Percentiles rank a stretch among this genome's conserved stretches.
These are phyloP conservation scores for Tetragonula clypearis DNA, from an alignment of 1,140 invertebrate genomes.

Conservation along the genomic window DNA sequence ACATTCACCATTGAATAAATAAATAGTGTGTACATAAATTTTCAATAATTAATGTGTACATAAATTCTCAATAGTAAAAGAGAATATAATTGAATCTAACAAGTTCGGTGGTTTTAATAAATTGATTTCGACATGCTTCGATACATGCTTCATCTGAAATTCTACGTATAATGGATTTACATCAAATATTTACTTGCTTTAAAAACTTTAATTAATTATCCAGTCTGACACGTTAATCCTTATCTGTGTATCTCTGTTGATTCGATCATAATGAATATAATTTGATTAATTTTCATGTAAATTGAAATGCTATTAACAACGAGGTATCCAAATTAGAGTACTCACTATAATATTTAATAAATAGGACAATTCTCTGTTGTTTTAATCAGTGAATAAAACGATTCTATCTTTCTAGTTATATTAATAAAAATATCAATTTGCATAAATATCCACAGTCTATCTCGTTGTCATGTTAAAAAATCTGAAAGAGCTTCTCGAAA, in stretches of 20 bases:
- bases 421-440: not conserved
- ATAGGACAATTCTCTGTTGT: not conserved
- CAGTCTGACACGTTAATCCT: not conserved
- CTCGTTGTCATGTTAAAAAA: not conserved
- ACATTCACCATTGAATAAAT: not conserved
- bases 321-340: too few species aligned
- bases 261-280: not conserved
- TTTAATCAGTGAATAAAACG: too few species aligned
- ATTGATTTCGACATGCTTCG: not conserved
- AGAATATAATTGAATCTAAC: not conserved
- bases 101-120: not conserved
- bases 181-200: not conserved
- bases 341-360: not conserved
- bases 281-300: not conserved
- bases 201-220: not conserved
- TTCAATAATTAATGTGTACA: too few species aligned
- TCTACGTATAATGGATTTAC: not conserved
- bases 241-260: not conserved
- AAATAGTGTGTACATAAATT: not conserved
- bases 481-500: not conserved
- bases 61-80: not conserved
- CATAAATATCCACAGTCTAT: not conserved
- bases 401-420: not conserved
- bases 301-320: not conserved
- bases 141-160: not conserved